Conservation (phyloP, 2,888 invertebrate species). For the Sarcophaga variegata region DNA sequence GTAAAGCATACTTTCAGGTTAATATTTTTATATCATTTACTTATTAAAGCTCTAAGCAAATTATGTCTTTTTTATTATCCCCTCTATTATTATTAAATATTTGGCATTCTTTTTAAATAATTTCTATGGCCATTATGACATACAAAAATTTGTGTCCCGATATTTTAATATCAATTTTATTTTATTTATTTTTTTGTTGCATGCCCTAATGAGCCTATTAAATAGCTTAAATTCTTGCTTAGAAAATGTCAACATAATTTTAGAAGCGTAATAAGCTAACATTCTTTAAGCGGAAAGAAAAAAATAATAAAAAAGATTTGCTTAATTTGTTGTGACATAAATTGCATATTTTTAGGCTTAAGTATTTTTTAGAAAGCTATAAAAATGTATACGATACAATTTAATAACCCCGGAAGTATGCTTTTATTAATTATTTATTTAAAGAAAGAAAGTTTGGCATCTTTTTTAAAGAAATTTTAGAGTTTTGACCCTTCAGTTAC, state of each 20-base stretch:
- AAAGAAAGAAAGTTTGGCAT: slow-evolving; percentile 44
- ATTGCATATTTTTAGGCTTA: slow-evolving; percentile 66
- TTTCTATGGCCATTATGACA: not conserved
- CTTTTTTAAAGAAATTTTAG: not conserved
- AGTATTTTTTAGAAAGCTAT: slow-evolving; percentile 6
- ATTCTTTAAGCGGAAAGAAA: not conserved
- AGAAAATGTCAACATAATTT: slow-evolving; percentile 3
- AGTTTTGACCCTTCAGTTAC: slow-evolving; percentile 36
- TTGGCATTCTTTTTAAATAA: not conserved
- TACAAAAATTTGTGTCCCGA: too few relatives aligned
- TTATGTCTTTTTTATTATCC: too few relatives aligned
- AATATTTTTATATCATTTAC: too few relatives aligned
- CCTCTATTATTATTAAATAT: not conserved
- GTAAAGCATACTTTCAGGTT: too few relatives aligned
- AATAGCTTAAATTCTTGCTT: slow-evolving; percentile 36
- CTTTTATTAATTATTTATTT: slow-evolving; percentile 61
- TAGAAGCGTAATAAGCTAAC: not conserved
- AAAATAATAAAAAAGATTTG: slow-evolving; percentile 38
- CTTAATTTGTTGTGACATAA: slow-evolving; percentile 56
- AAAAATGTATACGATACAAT: slow-evolving; percentile 6
- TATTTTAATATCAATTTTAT: too few relatives aligned
- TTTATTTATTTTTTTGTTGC: too few relatives aligned
- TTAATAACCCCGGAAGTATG: slow-evolving; percentile 27
- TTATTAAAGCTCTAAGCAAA: too few relatives aligned
- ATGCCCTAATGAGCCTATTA: slow-evolving; percentile 32